These are phyloP conservation scores for Cheilinus undulatus DNA, from an alignment of 2,113 vertebrate species.

Conservation along the genomic window DNA sequence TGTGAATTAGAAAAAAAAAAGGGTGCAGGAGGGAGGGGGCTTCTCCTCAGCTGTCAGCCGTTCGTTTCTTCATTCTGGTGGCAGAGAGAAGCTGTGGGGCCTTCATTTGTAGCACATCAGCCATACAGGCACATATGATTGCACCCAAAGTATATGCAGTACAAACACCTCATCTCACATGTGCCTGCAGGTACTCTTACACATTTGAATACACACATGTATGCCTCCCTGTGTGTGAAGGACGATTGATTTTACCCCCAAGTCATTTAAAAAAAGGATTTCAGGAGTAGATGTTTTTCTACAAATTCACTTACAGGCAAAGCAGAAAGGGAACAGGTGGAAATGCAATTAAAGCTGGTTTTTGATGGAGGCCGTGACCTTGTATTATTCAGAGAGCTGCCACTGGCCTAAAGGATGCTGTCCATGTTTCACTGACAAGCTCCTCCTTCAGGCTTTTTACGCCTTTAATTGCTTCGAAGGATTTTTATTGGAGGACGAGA, in stretches of 20 bases:
- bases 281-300: slow-evolving; percentile 36
- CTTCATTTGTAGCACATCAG: slow-evolving; percentile 24
- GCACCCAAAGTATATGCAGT: background rate
- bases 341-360: slow-evolving; percentile 65
- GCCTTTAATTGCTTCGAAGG: slow-evolving; percentile 24
- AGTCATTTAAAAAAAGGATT: slow-evolving; percentile 57
- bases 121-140: slow-evolving; percentile 9
- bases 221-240: slow-evolving; percentile 33
- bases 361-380: slow-evolving; percentile 56
- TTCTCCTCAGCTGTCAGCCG: slow-evolving; percentile 66
- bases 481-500: slow-evolving; percentile 25
- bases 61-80: slow-evolving; percentile 53
- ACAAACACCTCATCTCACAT: background rate
- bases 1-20: slow-evolving; percentile 27
- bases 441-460: slow-evolving; percentile 16
- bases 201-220: slow-evolving; percentile 5
- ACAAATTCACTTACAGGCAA: slow-evolving; percentile 29
- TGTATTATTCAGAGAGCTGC: slow-evolving; percentile 67
- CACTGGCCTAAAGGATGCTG: slow-evolving; percentile 40
- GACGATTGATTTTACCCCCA: slow-evolving; percentile 57
- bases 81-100: slow-evolving; percentile 60
- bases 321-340: slow-evolving; percentile 25
- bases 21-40: background rate
- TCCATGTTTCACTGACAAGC: slow-evolving; percentile 60
- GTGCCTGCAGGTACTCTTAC: background rate